phyloP scores from a whole-genome alignment of 1,140 invertebrate genomes.

The Euwallacea similis region DNA sequence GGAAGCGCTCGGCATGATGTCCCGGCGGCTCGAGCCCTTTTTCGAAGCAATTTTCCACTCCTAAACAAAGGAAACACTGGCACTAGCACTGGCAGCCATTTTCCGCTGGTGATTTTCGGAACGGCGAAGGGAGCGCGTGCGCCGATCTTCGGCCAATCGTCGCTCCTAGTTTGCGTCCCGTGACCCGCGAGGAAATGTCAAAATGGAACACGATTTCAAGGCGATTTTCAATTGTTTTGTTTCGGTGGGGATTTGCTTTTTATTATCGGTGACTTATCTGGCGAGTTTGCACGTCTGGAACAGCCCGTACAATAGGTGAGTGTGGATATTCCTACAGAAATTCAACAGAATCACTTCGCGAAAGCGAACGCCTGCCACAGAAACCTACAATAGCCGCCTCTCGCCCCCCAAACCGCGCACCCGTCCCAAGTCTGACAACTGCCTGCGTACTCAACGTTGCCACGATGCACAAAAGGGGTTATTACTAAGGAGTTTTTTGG shows the following conservation, averaged over 20 bases:
- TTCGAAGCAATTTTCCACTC: slow-evolving; percentile 30
- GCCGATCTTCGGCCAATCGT: slow-evolving; percentile 43
- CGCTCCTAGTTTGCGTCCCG: slow-evolving; percentile 41
- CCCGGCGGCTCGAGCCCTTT: slow-evolving; percentile 30
- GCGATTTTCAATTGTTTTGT: slow-evolving; percentile 50
- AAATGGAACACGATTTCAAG: slow-evolving; percentile 53
- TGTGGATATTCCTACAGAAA: slow-evolving; percentile 29
- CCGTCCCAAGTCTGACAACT: not conserved
- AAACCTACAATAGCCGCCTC: slow-evolving; percentile 22
- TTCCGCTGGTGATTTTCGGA: slow-evolving; percentile 52
- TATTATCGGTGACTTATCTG: slow-evolving; percentile 75
- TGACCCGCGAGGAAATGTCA: slow-evolving; percentile 52
- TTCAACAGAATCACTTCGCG: slow-evolving; percentile 1
- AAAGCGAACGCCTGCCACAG: slow-evolving; percentile 12
- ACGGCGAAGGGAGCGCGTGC: slow-evolving; percentile 32
- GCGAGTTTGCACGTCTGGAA: slow-evolving; percentile 84
- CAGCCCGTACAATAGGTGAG: slow-evolving; percentile 69
- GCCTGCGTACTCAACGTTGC: slow-evolving; percentile 11
- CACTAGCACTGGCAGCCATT: slow-evolving; percentile 67
- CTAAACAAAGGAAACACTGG: slow-evolving; percentile 66
- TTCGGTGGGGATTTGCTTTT: slow-evolving; percentile 66
- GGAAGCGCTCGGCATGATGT: slow-evolving; percentile 88
- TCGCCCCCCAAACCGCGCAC: slow-evolving; percentile 12
- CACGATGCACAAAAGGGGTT: not conserved
- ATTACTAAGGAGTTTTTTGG: no score